These are phyloP conservation scores for Galendromus occidentalis DNA, from an alignment of 1,140 invertebrate species.

Conservation along the genomic window DNA sequence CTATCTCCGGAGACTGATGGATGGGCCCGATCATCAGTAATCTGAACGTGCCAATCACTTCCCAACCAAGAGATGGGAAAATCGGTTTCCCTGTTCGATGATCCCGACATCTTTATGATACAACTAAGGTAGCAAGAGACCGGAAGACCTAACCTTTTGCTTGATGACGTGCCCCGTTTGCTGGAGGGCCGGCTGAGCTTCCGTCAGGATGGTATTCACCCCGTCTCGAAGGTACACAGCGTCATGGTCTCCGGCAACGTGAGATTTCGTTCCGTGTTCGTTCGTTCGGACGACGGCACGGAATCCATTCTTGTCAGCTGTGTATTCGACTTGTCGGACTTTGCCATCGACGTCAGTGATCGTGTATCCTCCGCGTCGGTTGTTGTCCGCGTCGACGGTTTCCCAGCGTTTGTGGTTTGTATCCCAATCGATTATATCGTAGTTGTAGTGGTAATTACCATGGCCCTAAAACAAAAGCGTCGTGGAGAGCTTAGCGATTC, in stretches of 20 bases:
- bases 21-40: too few relatives aligned
- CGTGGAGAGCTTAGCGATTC: not conserved
- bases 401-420: constrained; percentile 2
- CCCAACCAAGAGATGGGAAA: too few relatives aligned
- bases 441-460: constrained; percentile 6
- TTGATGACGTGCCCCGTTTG: not conserved
- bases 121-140: too few relatives aligned
- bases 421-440: constrained; percentile 9
- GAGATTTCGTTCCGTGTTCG: not conserved
- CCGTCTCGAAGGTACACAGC: not conserved
- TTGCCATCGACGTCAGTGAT: constrained; percentile 4
- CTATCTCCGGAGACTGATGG: too few relatives aligned
- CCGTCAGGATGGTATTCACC: not conserved
- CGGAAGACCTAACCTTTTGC: not conserved
- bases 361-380: not conserved
- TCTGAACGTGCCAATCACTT: too few relatives aligned
- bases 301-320: not conserved
- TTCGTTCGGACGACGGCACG: not conserved
- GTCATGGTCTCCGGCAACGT: not conserved
- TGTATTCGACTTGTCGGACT: constrained; percentile 6
- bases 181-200: not conserved
- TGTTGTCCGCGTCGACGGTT: constrained; percentile 4
- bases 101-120: too few relatives aligned
- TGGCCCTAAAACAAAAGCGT: not conserved
- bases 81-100: too few relatives aligned